phyloP scores from a whole-genome alignment of 1,140 invertebrate genomes.

The Drosophila grimshawi region DNA sequence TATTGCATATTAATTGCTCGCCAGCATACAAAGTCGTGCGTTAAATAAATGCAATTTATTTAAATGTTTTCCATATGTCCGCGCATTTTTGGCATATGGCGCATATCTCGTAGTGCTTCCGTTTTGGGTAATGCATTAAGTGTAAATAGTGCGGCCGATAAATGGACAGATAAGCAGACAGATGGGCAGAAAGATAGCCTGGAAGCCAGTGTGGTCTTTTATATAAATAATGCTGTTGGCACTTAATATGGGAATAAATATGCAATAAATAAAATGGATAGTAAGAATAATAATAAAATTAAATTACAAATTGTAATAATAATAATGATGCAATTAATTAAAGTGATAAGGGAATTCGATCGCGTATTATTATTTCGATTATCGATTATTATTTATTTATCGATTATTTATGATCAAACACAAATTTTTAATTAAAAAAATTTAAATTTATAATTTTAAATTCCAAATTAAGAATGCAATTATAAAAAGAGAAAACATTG shows the following conservation, averaged over 20 bases:
- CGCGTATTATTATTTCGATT: too few relatives aligned
- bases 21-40: slow-evolving; percentile 6
- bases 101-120: slow-evolving; percentile 53
- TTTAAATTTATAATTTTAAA: too few relatives aligned
- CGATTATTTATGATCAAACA: too few relatives aligned
- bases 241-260: neutral
- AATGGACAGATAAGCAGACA: slow-evolving; percentile 4
- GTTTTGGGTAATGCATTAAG: slow-evolving; percentile 56
- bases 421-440: too few relatives aligned
- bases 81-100: slow-evolving; percentile 45
- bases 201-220: neutral
- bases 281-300: too few relatives aligned
- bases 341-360: too few relatives aligned
- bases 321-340: too few relatives aligned
- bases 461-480: too few relatives aligned
- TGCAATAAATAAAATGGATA: too few relatives aligned
- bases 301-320: too few relatives aligned
- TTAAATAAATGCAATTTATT: slow-evolving; percentile 70
- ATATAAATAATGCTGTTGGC: neutral
- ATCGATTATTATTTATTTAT: too few relatives aligned
- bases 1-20: slow-evolving; percentile 68
- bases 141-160: slow-evolving; percentile 41
- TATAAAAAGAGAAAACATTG: too few relatives aligned
- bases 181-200: neutral
- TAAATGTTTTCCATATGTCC: slow-evolving; percentile 52